Conservation (phyloP, 2,797 vertebrate genomes). For the Anableps anableps region DNA sequence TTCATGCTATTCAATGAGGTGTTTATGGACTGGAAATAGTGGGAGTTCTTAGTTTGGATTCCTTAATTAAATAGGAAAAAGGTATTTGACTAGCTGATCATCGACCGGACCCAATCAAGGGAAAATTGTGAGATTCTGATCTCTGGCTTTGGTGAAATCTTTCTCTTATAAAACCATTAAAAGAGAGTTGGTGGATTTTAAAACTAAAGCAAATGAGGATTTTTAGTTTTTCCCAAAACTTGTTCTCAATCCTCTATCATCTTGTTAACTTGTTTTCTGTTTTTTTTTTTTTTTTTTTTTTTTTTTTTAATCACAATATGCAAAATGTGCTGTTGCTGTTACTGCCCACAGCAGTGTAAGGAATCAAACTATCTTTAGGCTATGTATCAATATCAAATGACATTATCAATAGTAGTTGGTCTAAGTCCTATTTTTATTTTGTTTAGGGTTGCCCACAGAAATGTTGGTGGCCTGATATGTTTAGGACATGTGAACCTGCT, state of each 20-base stretch:
- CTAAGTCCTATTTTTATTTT: background rate
- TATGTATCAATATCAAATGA: background rate
- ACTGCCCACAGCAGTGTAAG: background rate
- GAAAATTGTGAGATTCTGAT: background rate
- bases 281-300: too few relatives aligned
- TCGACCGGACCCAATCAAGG: background rate
- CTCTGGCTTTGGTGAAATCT: background rate
- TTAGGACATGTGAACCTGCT: background rate
- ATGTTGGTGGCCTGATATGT: background rate
- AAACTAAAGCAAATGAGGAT: background rate
- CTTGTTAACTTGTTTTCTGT: too few relatives aligned
- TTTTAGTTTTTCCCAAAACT: slow-evolving; percentile 1
- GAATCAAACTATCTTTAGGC: background rate
- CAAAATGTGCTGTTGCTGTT: background rate
- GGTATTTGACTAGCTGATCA: background rate
- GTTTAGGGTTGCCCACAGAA: background rate
- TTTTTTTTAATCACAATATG: background rate
- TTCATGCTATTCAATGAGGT: background rate
- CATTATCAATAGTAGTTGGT: background rate
- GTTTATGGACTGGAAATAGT: background rate
- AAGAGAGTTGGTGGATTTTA: background rate
- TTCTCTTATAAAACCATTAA: background rate
- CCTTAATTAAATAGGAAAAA: background rate
- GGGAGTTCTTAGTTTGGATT: background rate
- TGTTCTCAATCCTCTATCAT: background rate